phyloP scores from a whole-genome alignment of 2,797 vertebrate genomes.

The Loris lydekkerianus region DNA sequence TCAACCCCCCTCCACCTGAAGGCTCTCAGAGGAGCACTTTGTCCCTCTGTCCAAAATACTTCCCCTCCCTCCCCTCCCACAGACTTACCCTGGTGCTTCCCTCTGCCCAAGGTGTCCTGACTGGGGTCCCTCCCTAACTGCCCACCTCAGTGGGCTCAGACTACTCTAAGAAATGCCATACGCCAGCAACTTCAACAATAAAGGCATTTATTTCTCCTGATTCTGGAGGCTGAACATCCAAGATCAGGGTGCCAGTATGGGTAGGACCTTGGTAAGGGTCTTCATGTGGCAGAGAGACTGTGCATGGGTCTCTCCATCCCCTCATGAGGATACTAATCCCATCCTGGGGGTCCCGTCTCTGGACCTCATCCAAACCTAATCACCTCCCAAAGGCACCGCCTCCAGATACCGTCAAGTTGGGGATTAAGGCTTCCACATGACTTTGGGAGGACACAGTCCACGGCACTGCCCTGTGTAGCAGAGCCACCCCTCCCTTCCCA shows the following conservation, averaged over 20 bases:
- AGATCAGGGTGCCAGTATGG: not conserved
- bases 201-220: not conserved
- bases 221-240: not conserved
- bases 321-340: not conserved
- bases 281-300: not conserved
- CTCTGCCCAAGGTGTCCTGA: not conserved
- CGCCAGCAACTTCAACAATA: not conserved
- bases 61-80: not conserved
- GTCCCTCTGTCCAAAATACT: not conserved
- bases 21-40: not conserved
- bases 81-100: not conserved
- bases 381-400: not conserved
- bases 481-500: not conserved
- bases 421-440: not conserved
- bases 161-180: not conserved
- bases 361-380: not conserved
- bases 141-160: not conserved
- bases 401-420: not conserved
- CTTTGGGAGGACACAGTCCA: not conserved
- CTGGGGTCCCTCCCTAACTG: not conserved
- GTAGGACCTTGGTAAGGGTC: not conserved
- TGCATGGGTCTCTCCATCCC: not conserved
- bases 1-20: rapidly evolving
- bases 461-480: not conserved
- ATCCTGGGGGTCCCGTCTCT: not conserved